A percentile compares a stretch with the other conserved stretches of the same genome.
phyloP scores from a whole-genome alignment of 2,888 invertebrate species.

The Aleiodes alternator region DNA sequence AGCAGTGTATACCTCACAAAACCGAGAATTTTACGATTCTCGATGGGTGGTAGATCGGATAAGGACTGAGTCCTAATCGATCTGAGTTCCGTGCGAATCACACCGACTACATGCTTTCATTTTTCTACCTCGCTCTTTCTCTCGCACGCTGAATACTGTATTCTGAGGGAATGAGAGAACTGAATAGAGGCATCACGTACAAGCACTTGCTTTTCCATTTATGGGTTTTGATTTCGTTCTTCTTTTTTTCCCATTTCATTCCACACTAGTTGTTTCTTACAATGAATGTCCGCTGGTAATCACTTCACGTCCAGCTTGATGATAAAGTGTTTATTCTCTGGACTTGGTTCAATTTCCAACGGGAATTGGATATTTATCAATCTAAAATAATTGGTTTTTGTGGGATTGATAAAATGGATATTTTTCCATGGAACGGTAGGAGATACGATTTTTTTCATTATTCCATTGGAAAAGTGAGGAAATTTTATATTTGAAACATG shows the following conservation, averaged over 20 bases:
- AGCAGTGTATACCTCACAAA: background rate
- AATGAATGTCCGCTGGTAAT: too few species aligned
- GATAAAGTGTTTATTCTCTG: too few species aligned
- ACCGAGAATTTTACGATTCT: conserved; percentile 21
- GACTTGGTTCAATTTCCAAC: conserved; percentile 28
- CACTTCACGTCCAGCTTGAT: too few species aligned
- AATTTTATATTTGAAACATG: background rate
- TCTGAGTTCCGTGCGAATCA: conserved; percentile 13
- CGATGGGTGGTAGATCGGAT: conserved; percentile 27
- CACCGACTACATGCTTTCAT: conserved; percentile 16
- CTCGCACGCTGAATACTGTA: background rate
- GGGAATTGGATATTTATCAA: background rate
- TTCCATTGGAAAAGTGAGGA: too few species aligned
- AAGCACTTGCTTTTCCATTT: too few species aligned
- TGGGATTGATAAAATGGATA: background rate
- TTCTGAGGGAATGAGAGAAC: too few species aligned
- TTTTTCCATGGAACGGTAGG: background rate
- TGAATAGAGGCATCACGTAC: too few species aligned
- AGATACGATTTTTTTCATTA: too few species aligned
- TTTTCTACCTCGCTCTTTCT: background rate
- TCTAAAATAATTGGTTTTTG: background rate
- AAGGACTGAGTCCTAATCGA: conserved; percentile 18
- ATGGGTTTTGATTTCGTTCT: too few species aligned
- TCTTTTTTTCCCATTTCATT: too few species aligned
- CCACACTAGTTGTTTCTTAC: too few species aligned